phyloP scores from a whole-genome alignment of 2,888 invertebrate genomes.

The Cremastinae sp. region DNA sequence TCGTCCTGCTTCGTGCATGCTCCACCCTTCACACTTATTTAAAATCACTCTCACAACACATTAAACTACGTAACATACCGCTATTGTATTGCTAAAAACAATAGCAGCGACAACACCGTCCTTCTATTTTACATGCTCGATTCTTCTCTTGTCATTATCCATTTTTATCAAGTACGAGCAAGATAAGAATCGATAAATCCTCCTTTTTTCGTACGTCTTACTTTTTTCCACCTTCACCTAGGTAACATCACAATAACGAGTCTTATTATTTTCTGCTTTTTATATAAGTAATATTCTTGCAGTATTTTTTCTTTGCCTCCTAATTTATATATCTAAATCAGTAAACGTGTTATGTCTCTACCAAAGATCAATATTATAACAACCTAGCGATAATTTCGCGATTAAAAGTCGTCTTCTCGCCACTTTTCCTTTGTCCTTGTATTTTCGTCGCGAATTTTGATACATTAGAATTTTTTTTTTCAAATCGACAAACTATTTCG shows the following conservation, averaged over 20 bases:
- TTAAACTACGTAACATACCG: slow-evolving; percentile 47
- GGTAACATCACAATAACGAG: slow-evolving; percentile 74
- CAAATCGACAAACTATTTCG: neutral
- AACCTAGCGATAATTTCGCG: slow-evolving; percentile 68
- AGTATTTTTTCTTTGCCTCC: slow-evolving; percentile 70
- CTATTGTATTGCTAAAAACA: slow-evolving; percentile 55
- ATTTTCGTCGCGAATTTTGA: slow-evolving; percentile 13
- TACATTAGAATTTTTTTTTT: neutral
- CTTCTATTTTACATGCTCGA: slow-evolving; percentile 15
- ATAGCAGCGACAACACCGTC: slow-evolving; percentile 51
- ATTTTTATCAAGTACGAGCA: slow-evolving; percentile 17
- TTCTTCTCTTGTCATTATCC: neutral
- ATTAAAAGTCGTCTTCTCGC: slow-evolving; percentile 68
- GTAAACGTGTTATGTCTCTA: slow-evolving; percentile 78
- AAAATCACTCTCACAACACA: slow-evolving; percentile 41
- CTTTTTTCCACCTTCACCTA: slow-evolving; percentile 34
- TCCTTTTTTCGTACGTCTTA: slow-evolving; percentile 31
- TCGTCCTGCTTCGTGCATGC: slow-evolving; percentile 45
- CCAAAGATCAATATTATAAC: slow-evolving; percentile 67
- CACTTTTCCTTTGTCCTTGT: slow-evolving; percentile 53
- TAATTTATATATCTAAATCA: slow-evolving; percentile 81
- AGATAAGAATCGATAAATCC: neutral
- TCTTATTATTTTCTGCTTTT: slow-evolving; percentile 74
- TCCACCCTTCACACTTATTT: slow-evolving; percentile 51
- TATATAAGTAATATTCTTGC: slow-evolving; percentile 71